phyloP scores from a whole-genome alignment of 2,888 invertebrate genomes.

The Chirona hameri region DNA sequence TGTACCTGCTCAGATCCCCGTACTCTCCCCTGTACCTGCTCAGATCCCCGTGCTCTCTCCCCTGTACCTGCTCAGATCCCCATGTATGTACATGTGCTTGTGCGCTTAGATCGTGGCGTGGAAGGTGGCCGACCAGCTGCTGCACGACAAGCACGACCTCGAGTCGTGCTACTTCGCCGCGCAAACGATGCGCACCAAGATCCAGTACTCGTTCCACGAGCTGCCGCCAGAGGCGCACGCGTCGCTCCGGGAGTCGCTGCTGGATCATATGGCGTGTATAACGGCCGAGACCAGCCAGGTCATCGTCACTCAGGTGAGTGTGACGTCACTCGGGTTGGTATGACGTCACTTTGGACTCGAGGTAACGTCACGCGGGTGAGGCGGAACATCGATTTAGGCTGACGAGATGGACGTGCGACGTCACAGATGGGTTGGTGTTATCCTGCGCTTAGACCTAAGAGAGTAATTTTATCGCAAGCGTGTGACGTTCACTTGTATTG shows the following conservation, averaged over 20 bases:
- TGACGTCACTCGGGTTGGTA: no score
- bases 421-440: no score
- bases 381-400: no score
- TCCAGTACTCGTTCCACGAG: conserved; percentile 83
- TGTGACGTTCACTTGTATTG: no score
- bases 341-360: no score
- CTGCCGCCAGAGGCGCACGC: conserved; percentile 77
- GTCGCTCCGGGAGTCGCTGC: conserved; percentile 83
- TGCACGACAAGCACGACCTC: conserved; percentile 80
- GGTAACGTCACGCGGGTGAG: no score
- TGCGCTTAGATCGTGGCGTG: conserved; percentile 84
- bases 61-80: conserved; percentile 35
- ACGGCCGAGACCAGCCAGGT: conserved; percentile 73
- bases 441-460: no score
- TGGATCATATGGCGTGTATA: conserved; percentile 78
- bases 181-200: conserved; percentile 95
- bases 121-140: conserved; percentile 91
- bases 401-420: no score
- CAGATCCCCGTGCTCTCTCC: not conserved
- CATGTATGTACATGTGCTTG: conserved; percentile 44
- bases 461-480: no score
- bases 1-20: no score
- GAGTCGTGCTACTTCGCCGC: conserved; percentile 97
- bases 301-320: conserved; percentile 70
- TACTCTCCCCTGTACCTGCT: no score